Base-by-base conservation (phyloP, 2,888 invertebrate species). In the Troides aeacus region DNA sequence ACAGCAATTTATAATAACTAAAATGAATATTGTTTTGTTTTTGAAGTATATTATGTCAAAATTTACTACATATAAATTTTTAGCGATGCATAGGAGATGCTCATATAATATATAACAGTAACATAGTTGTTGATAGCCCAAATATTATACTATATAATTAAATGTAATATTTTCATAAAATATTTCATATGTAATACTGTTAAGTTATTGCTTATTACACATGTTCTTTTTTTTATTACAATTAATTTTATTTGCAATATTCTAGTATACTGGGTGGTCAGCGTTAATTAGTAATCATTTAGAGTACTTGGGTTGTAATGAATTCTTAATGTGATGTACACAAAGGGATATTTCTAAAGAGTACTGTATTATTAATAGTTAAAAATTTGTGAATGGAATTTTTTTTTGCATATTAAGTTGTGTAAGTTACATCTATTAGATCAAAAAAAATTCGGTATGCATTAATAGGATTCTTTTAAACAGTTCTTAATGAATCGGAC, bases 261-360 rank as follows among this genome's bases (percentile, higher is more conserved):
- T 50, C 50, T 15, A 50, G 15, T 17, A 50, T 50, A 50, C 2
- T 50, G 15, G 5, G 12, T 15, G 46, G 46, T 62, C 15, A 62
- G 18, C 12, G 12, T 57, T 64, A 68, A 68, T 59, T 53, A 21
- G 58, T 17, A 50, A 46, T 62, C 1, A 36, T 68, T 63, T 30
- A 30, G 23, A 39, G 42, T 42, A 4, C 42, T 23, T 62, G 18
- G 39, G 17, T 15, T 6, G 3, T 63, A 56, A 64, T 68, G 36
- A 42, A 23, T 57, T 62, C 57, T 69, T 69, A 65, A 65, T 69
- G 64, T 62, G n/a, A 4, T 61, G 21, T 23, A 62, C 62, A 69
- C 62, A 62, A 65, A 57, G 36, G 50, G 10, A 62, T 21, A 58
- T 62, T 53, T 56, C 23, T n/a, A 42, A 18, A 7, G 17, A 8